Conservation (phyloP, 2,113 vertebrate genomes). For the Dipodomys ordii region DNA sequence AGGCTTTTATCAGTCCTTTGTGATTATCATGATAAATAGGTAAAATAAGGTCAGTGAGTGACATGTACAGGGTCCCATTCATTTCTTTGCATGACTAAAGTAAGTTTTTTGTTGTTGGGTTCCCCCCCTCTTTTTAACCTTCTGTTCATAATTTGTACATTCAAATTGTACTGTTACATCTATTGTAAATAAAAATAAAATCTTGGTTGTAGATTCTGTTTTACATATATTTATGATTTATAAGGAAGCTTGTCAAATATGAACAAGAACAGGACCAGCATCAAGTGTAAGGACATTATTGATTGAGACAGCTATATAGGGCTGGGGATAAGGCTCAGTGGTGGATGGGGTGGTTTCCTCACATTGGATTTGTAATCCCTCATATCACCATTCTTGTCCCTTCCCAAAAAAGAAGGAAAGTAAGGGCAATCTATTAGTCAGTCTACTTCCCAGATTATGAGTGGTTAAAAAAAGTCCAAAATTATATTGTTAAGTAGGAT, state of each 20-base stretch:
- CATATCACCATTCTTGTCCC: too few relatives aligned
- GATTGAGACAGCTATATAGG: neutral
- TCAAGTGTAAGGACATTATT: neutral
- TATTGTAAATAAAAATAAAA: constrained; percentile 86
- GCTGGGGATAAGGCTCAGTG: neutral
- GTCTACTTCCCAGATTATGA: neutral
- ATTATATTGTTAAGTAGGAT: neutral
- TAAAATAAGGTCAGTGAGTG: constrained; percentile 82
- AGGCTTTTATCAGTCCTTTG: constrained; percentile 64
- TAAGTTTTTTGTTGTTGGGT: constrained; percentile 78
- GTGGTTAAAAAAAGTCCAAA: neutral
- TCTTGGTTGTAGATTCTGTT: constrained; percentile 81
- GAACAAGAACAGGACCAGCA: neutral
- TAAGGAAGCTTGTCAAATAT: constrained; percentile 47
- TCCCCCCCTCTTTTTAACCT: constrained; percentile 77
- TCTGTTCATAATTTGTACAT: constrained; percentile 87
- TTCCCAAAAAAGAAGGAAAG: neutral
- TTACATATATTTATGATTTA: constrained; percentile 74
- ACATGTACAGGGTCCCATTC: constrained; percentile 77
- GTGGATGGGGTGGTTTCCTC: neutral
- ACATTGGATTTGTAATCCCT: neutral
- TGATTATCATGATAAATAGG: constrained; percentile 78
- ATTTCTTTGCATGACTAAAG: constrained; percentile 84
- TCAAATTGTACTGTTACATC: constrained; percentile 85
- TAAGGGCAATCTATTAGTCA: neutral